phyloP scores from a whole-genome alignment of 92 coral and sea anemone genomes.

The Muricea muricata region DNA sequence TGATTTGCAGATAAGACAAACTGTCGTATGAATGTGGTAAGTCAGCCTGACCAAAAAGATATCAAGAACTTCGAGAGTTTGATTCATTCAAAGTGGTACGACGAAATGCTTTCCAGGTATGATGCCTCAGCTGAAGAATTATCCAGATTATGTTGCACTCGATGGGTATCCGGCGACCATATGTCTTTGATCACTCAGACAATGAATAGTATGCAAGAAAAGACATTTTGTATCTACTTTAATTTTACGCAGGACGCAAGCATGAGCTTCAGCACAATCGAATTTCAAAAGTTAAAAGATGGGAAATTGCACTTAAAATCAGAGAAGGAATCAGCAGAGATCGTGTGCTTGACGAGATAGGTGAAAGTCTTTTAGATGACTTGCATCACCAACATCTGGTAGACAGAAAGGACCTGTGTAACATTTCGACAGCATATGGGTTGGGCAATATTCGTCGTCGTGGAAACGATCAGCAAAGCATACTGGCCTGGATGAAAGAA shows the following conservation, averaged over 20 bases:
- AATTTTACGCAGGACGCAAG: slow-evolving; percentile 19
- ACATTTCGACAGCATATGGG: slow-evolving; percentile 60
- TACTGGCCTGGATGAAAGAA: slow-evolving; percentile 54
- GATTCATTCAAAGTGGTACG: background rate
- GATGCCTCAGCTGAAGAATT: slow-evolving; percentile 14
- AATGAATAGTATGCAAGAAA: slow-evolving; percentile 31
- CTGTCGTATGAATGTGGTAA: background rate
- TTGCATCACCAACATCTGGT: slow-evolving; percentile 54
- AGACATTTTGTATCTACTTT: slow-evolving; percentile 15
- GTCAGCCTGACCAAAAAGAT: background rate
- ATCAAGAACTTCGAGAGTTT: background rate
- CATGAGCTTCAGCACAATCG: slow-evolving; percentile 55
- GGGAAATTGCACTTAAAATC: slow-evolving; percentile 69
- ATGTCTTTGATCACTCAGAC: slow-evolving; percentile 23
- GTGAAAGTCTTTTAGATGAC: slow-evolving; percentile 49
- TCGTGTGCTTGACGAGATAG: slow-evolving; percentile 45
- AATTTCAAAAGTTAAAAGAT: slow-evolving; percentile 46
- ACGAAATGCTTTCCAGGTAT: slow-evolving; percentile 3
- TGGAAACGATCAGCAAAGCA: slow-evolving; percentile 70
- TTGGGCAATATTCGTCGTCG: slow-evolving; percentile 54
- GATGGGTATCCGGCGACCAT: slow-evolving; percentile 50
- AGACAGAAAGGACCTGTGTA: slow-evolving; percentile 62
- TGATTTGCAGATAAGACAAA: background rate
- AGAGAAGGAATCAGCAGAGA: slow-evolving; percentile 66
- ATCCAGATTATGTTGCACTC: slow-evolving; percentile 31